phyloP scores from a whole-genome alignment of 2,888 invertebrate species.

The Glyphotaelius pellucidus region DNA sequence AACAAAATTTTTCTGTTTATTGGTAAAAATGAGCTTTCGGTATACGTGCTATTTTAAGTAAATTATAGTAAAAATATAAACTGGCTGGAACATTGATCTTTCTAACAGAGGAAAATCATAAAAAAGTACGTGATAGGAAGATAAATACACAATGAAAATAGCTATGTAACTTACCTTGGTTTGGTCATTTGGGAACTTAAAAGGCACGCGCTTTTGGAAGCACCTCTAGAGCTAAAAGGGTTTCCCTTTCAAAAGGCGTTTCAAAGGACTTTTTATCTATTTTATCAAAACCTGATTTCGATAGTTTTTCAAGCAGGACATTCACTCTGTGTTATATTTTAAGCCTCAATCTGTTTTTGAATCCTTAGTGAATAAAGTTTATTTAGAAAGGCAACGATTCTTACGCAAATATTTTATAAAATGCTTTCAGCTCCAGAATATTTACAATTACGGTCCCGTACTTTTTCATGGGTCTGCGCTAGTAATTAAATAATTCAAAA shows the following conservation, averaged over 20 bases:
- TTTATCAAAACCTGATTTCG: background rate
- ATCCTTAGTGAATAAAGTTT: background rate
- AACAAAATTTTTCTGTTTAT: too few species aligned
- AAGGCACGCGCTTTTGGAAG: constrained; percentile 3
- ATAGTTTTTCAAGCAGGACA: background rate
- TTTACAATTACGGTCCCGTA: too few species aligned
- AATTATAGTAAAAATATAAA: background rate
- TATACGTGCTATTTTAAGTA: background rate
- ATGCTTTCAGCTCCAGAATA: too few species aligned
- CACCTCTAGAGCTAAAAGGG: background rate
- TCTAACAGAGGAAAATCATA: background rate
- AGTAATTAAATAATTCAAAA: too few species aligned
- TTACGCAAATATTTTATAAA: too few species aligned
- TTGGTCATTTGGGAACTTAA: background rate
- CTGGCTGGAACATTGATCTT: background rate
- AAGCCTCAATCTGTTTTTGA: background rate
- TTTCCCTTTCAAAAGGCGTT: background rate
- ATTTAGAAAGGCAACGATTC: too few species aligned
- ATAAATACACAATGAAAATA: background rate
- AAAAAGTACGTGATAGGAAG: background rate
- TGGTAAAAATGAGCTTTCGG: too few species aligned
- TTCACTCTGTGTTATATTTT: background rate
- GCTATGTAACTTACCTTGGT: background rate
- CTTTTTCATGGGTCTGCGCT: too few species aligned
- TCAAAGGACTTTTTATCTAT: background rate